These are phyloP conservation scores for Coreoperca whiteheadi DNA, from an alignment of 2,113 vertebrate species.

Conservation along the genomic window DNA sequence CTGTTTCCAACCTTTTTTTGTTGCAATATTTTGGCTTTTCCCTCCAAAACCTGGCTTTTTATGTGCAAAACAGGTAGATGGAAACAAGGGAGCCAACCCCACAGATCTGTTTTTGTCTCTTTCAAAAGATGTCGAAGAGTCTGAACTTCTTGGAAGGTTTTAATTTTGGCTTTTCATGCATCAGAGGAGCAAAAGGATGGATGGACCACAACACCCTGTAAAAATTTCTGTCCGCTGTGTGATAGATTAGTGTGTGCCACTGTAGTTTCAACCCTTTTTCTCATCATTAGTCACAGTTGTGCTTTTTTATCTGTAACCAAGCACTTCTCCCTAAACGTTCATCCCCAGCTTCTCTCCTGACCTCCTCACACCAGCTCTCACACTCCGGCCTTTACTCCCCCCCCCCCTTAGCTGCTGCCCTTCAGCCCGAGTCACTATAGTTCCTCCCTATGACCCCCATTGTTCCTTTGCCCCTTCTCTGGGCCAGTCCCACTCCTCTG, in stretches of 20 bases:
- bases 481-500: slow-evolving; percentile 21
- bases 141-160: neutral
- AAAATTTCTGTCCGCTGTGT: neutral
- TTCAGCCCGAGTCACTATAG: neutral
- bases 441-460: slow-evolving; percentile 9
- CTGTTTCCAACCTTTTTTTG: neutral
- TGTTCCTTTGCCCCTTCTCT: slow-evolving; percentile 2
- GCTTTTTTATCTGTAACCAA: neutral
- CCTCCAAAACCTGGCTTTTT: neutral
- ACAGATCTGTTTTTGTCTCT: neutral
- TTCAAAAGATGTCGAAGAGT: neutral
- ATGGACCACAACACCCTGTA: neutral
- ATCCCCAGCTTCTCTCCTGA: neutral
- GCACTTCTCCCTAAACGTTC: neutral
- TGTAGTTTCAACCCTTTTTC: neutral
- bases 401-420: neutral
- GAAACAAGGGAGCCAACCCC: neutral
- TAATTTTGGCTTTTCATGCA: neutral
- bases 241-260: neutral
- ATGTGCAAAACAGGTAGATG: neutral
- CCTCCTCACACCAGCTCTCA: slow-evolving; percentile 18
- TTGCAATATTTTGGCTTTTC: neutral
- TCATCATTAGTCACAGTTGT: neutral
- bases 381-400: neutral
- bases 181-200: neutral